Evolutionary conservation across 2,113 vertebrate genomes (phyloP), one percentile per base, ranked within the genome.

Genomic region (Sardina pilchardus): DNA sequence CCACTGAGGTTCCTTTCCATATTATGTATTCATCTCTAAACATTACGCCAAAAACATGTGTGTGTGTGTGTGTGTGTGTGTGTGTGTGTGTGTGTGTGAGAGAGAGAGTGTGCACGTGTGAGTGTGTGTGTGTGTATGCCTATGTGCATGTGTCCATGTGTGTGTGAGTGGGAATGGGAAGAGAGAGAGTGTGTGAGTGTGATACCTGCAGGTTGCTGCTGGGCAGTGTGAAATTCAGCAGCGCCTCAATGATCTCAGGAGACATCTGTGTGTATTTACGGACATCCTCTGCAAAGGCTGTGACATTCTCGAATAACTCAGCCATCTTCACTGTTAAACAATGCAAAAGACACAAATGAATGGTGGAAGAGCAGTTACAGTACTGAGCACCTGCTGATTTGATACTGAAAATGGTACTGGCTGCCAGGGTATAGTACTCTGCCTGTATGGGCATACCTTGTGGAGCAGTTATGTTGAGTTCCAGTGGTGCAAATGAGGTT

Each of bases 121-220:
- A 42, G 39, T 59, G 34, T 45, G 71, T 26, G 26, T 42, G 56
- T 1, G n/a, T 30, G 45, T 63, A 50, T 59, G 39, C 4, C 8
- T 42, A 30, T 50, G 30, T 71, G 34, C 16, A 53, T 36, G 59
- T n/a, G 45, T 43, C 21, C 4, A 43, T 50, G 84, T 43, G 45
- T 47, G 12, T 47, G 45, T 47, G 45, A 2, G 59, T 24, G 59
- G 6, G 59, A 3, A 24, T 5, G 59, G 5, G 39, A 39, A 4
- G 24, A 63, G 59, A 63, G 21, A 63, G 26, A 34, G 63, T 12
- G 63, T 0, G n/a, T 3, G 26, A 34, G 63, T 10, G n/a, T 30
- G 63, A 71, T 63, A 95, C 95, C 93, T 91, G 44, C 67, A 93
- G 78, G 86, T 93, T 94, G 83, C 84, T 92, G 84, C 89, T 89